Evolutionary conservation across 2,113 vertebrate species (phyloP).

Genomic region (Bos javanicus): DNA sequence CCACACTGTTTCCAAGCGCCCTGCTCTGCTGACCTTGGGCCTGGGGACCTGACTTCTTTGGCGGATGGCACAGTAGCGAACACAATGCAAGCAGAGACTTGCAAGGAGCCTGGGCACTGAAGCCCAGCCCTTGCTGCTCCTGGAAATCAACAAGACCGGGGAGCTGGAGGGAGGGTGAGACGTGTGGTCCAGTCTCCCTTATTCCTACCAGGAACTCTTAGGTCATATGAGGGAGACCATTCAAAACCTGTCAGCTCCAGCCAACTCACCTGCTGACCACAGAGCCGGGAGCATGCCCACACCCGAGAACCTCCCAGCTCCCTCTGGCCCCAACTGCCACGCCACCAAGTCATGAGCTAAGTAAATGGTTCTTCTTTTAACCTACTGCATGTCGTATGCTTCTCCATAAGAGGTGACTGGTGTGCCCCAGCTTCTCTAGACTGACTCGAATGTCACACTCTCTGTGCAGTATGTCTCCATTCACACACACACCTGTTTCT

Average conservation of each 20-base stretch:
- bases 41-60: not conserved
- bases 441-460: not conserved
- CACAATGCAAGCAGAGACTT: not conserved
- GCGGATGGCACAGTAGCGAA: not conserved
- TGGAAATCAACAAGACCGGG: not conserved
- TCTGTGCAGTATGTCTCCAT: not conserved
- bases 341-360: not conserved
- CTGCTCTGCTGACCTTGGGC: not conserved
- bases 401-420: not conserved
- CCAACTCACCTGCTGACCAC: not conserved
- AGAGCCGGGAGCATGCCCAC: not conserved
- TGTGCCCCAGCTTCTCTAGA: not conserved
- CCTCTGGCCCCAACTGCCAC: not conserved
- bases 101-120: not conserved
- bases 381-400: not conserved
- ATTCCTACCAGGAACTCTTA: not conserved
- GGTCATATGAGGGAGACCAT: not conserved
- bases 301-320: not conserved
- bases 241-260: not conserved
- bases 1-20: not conserved
- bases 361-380: not conserved
- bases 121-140: not conserved
- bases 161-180: not conserved
- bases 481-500: not conserved
- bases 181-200: not conserved